Conservation (phyloP, 2,113 vertebrate genomes). For the Etheostoma spectabile region DNA sequence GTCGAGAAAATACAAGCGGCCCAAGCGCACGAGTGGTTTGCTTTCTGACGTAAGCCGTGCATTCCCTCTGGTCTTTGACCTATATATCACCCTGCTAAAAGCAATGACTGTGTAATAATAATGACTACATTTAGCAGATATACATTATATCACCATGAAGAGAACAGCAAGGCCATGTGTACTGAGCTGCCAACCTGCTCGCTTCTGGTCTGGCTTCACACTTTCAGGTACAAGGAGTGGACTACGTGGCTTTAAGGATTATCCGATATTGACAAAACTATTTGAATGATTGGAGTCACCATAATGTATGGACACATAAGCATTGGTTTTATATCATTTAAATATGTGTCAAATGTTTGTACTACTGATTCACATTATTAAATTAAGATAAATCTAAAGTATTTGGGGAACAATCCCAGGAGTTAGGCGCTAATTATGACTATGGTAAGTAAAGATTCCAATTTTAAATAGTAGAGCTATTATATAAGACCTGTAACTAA, state of each 20-base stretch:
- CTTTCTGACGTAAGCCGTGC: conserved; percentile 40
- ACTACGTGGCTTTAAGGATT: background rate
- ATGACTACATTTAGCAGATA: conserved; percentile 68
- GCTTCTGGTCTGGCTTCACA: conserved; percentile 11
- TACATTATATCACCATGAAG: conserved; percentile 50
- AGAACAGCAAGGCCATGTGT: conserved; percentile 14
- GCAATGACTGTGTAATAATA: conserved; percentile 68
- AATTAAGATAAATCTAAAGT: background rate
- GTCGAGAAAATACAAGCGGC: conserved; percentile 20
- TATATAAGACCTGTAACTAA: background rate
- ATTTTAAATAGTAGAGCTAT: background rate
- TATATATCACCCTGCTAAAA: conserved; percentile 54
- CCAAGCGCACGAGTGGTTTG: conserved; percentile 3
- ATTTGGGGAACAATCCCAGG: background rate
- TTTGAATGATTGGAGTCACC: background rate
- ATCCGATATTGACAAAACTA: background rate
- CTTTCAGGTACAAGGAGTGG: background rate
- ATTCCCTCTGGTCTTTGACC: conserved; percentile 52
- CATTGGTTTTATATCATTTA: background rate
- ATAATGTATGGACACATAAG: background rate
- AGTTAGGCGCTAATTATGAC: background rate
- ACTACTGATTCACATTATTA: background rate
- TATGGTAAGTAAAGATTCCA: too few relatives aligned
- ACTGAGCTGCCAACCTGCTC: conserved; percentile 8
- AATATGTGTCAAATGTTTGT: background rate